These are phyloP conservation scores for Melanogrammus aeglefinus DNA, from an alignment of 2,797 vertebrate species.

Conservation along the genomic window DNA sequence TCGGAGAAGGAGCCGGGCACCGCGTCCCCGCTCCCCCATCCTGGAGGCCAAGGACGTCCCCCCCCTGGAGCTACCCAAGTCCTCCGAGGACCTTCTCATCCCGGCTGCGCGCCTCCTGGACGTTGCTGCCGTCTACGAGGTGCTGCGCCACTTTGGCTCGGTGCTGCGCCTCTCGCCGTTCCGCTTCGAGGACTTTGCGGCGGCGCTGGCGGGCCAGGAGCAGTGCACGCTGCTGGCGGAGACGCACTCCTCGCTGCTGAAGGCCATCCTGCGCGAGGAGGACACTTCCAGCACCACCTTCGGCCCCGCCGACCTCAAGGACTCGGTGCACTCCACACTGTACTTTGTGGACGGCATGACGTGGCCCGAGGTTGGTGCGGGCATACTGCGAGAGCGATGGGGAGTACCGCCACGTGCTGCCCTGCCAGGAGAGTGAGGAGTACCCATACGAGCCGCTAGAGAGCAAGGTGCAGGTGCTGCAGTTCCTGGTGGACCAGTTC, in stretches of 20 bases:
- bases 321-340: slow-evolving; percentile 94
- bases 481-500: slow-evolving; percentile 96
- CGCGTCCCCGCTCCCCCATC: slow-evolving; percentile 84
- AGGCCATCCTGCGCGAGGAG: slow-evolving; percentile 95
- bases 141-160: slow-evolving; percentile 92
- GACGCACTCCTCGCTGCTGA: slow-evolving; percentile 91
- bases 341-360: slow-evolving; percentile 98
- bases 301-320: slow-evolving; percentile 93
- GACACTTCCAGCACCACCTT: slow-evolving; percentile 97
- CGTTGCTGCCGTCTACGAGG: slow-evolving; percentile 90
- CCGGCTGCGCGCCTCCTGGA: slow-evolving; percentile 89
- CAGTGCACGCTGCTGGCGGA: slow-evolving; percentile 95
- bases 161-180: slow-evolving; percentile 93
- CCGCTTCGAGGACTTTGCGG: slow-evolving; percentile 96
- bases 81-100: slow-evolving; percentile 93
- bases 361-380: slow-evolving; percentile 94
- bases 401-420: slow-evolving; percentile 90
- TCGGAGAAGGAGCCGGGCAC: slow-evolving; percentile 79
- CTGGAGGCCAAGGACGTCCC: slow-evolving; percentile 90
- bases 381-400: slow-evolving; percentile 95
- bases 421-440: slow-evolving; percentile 88
- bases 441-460: slow-evolving; percentile 92
- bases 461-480: slow-evolving; percentile 94
- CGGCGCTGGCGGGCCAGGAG: slow-evolving; percentile 90
- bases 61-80: slow-evolving; percentile 87